These are phyloP conservation scores for Pituophis catenifer DNA, from an alignment of 2,113 vertebrate genomes.

Conservation along the genomic window DNA sequence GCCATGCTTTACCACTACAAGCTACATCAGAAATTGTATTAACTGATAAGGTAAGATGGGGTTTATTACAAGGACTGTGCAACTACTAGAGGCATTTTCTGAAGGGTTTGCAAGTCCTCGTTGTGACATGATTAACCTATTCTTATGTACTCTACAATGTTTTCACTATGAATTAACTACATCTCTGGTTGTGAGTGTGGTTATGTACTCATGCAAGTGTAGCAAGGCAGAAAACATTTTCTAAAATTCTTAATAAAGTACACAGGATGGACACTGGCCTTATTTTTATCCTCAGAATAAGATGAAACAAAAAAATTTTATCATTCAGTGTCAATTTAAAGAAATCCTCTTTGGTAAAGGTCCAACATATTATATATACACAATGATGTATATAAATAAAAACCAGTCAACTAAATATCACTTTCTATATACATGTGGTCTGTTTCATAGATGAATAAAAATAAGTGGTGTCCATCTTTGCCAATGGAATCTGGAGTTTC, in stretches of 20 bases:
- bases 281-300: background rate
- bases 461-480: constrained; percentile 13
- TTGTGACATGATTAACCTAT: background rate
- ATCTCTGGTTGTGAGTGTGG: background rate
- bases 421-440: background rate
- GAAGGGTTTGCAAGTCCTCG: background rate
- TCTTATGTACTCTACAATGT: background rate
- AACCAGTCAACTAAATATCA: background rate
- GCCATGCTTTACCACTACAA: background rate
- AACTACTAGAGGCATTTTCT: background rate
- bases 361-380: background rate
- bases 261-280: background rate
- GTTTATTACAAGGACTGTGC: background rate
- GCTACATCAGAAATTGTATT: background rate
- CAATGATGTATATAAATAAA: background rate
- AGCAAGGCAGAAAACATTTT: background rate
- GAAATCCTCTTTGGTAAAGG: background rate
- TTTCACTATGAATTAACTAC: background rate
- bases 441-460: background rate
- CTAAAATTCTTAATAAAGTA: background rate
- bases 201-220: too few species aligned
- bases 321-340: background rate
- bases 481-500: constrained; percentile 8
- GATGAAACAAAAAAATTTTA: too few species aligned
- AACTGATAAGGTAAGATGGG: background rate